Evolutionary conservation across 2,113 vertebrate species (phyloP).

Genomic region (Protobothrops flavoviridis): DNA sequence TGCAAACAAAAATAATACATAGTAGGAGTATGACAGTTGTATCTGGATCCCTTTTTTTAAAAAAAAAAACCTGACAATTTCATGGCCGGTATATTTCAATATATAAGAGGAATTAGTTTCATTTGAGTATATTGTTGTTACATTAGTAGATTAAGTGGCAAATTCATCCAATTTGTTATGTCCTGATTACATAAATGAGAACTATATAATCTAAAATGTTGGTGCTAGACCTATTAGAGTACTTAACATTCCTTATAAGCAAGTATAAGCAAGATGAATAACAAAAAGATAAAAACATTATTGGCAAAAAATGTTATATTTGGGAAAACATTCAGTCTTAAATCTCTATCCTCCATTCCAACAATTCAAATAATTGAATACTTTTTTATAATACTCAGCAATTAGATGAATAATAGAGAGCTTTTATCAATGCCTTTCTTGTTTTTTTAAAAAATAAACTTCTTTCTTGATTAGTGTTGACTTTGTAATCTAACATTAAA

Average conservation of each 20-base stretch:
- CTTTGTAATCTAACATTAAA: not conserved
- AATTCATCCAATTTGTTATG: conserved; percentile 49
- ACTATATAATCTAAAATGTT: not conserved
- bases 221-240: not conserved
- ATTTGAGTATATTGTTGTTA: conserved; percentile 37
- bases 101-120: conserved; percentile 27
- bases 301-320: not conserved
- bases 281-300: not conserved
- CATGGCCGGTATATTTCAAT: conserved; percentile 25
- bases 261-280: conserved; percentile 7
- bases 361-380: not conserved
- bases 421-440: not conserved
- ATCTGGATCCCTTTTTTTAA: conserved; percentile 7
- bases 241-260: conserved; percentile 21
- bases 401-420: not conserved
- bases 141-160: conserved; percentile 33
- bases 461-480: not conserved
- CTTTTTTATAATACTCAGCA: not conserved
- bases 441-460: not conserved
- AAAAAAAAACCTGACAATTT: not conserved
- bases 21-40: not conserved
- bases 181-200: conserved; percentile 31
- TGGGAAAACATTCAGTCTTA: not conserved
- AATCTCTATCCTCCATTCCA: not conserved
- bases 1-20: not conserved